Conservation (phyloP, 1,140 invertebrate species). For the Drosophila paulistorum region DNA sequence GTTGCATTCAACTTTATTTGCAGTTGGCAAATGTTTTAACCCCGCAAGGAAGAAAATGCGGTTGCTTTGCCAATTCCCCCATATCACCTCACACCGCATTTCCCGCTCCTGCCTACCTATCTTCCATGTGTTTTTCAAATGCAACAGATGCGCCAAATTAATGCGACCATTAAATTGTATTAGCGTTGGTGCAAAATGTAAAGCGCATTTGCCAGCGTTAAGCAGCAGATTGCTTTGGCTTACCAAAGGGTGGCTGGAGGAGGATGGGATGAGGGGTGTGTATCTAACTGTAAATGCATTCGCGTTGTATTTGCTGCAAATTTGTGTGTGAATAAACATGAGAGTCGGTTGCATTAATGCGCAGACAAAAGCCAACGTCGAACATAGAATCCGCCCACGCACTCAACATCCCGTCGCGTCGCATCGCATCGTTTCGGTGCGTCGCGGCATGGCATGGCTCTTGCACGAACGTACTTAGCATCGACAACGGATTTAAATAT, state of each 20-base stretch:
- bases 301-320: conserved; percentile 74
- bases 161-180: conserved; percentile 81
- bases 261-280: conserved; percentile 6
- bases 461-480: conserved; percentile 24
- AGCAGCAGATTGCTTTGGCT: conserved; percentile 52
- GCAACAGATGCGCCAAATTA: conserved; percentile 81
- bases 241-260: conserved; percentile 33
- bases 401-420: conserved; percentile 6
- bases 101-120: not conserved
- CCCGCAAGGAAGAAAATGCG: conserved; percentile 40
- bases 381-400: conserved; percentile 11
- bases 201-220: conserved; percentile 64
- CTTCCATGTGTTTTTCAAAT: conserved; percentile 64
- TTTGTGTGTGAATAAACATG: conserved; percentile 81
- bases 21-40: conserved; percentile 59
- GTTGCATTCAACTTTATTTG: conserved; percentile 72
- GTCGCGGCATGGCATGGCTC: not conserved
- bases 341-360: conserved; percentile 79
- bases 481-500: conserved; percentile 71
- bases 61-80: conserved; percentile 17
- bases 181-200: conserved; percentile 77
- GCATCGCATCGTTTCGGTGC: not conserved
- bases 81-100: not conserved
- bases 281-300: conserved; percentile 57
- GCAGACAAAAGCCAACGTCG: conserved; percentile 77